These are phyloP conservation scores for Eolophus roseicapilla DNA, from an alignment of 2,113 vertebrate species.

Conservation along the genomic window DNA sequence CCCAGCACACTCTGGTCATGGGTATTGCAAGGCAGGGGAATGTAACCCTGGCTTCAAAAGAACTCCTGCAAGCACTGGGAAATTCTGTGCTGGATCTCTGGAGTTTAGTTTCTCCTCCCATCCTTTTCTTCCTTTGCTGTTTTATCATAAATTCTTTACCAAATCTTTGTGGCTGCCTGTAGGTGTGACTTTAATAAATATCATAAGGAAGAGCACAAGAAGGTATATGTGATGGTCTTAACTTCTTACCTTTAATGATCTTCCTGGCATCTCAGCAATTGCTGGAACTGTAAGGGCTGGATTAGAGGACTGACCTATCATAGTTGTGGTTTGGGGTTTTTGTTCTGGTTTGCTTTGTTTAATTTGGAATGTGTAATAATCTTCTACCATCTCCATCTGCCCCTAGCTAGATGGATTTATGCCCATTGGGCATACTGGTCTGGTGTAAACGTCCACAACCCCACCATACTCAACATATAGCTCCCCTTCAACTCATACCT, in stretches of 20 bases:
- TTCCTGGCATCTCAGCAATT: neutral
- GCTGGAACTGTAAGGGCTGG: neutral
- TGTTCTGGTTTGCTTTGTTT: neutral
- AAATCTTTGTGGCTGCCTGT: neutral
- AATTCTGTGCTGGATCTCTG: neutral
- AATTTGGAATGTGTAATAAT: neutral
- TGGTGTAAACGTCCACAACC: neutral
- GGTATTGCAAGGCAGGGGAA: neutral
- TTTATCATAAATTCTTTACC: neutral
- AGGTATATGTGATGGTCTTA: neutral
- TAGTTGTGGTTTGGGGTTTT: neutral
- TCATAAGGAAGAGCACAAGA: neutral
- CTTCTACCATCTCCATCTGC: neutral
- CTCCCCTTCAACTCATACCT: neutral
- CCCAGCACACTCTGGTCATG: fast-evolving
- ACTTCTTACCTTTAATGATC: neutral
- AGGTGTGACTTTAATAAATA: neutral
- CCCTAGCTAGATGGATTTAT: neutral
- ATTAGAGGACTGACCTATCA: neutral
- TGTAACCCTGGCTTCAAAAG: neutral
- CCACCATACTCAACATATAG: neutral
- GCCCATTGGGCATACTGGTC: neutral
- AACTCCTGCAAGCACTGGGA: neutral
- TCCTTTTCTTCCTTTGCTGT: neutral
- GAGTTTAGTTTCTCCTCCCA: neutral